Conservation (phyloP, 2,797 vertebrate species). For the Betta splendens region DNA sequence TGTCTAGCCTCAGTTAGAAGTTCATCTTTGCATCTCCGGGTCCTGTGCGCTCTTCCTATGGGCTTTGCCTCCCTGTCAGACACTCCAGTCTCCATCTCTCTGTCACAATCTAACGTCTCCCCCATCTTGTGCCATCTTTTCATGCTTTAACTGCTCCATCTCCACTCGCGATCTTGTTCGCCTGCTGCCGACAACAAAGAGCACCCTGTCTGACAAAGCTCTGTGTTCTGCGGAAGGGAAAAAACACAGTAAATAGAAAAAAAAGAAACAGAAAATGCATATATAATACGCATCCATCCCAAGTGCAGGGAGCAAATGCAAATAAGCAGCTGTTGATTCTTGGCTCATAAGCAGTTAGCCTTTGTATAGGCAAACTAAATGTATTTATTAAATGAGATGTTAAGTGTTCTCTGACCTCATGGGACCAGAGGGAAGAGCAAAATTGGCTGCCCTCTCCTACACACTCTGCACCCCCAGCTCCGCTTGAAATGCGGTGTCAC, state of each 20-base stretch:
- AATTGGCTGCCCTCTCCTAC: conserved; percentile 19
- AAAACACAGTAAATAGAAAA: conserved; percentile 56
- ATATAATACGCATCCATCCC: conserved; percentile 40
- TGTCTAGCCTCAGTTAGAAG: conserved; percentile 75
- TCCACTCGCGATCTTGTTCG: conserved; percentile 66
- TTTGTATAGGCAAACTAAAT: conserved; percentile 45
- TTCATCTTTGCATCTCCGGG: conserved; percentile 63
- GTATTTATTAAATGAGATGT: conserved; percentile 47
- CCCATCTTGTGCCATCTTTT: conserved; percentile 72
- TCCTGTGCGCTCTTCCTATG: conserved; percentile 63
- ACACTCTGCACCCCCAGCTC: conserved; percentile 1
- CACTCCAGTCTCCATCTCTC: conserved; percentile 60
- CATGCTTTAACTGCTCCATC: conserved; percentile 70
- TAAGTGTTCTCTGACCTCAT: conserved; percentile 48
- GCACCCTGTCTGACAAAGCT: conserved; percentile 53
- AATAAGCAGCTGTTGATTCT: conserved; percentile 45
- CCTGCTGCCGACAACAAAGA: conserved; percentile 72
- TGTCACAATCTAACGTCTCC: conserved; percentile 70
- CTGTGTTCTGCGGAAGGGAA: conserved; percentile 61
- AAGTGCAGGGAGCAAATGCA: conserved; percentile 39
- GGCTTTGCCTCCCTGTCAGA: conserved; percentile 69
- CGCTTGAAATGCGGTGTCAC: conserved; percentile 24
- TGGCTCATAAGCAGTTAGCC: conserved; percentile 48
- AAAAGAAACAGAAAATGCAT: conserved; percentile 44
- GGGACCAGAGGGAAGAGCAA: conserved; percentile 29